These are phyloP conservation scores for Tarsius wallacei DNA, from an alignment of 2,797 vertebrate genomes.

Conservation along the genomic window DNA sequence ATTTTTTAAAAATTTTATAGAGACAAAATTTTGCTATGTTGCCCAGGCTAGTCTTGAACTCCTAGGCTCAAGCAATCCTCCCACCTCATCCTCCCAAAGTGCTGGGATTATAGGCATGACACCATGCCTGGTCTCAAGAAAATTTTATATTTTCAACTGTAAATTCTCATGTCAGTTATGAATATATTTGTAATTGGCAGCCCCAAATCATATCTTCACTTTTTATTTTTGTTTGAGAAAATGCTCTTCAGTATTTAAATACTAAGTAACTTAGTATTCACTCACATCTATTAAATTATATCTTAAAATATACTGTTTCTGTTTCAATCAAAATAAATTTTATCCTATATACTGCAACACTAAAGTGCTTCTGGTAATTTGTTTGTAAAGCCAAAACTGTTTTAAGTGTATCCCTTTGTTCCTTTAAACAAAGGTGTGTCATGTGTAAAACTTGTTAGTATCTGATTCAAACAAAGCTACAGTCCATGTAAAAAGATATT, in stretches of 20 bases:
- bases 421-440: background rate
- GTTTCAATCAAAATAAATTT: conserved; percentile 35
- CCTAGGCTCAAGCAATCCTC: too few relatives aligned
- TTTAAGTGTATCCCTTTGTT: background rate
- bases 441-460: conserved; percentile 2
- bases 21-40: too few relatives aligned
- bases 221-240: conserved; percentile 49
- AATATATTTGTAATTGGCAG: background rate
- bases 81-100: too few relatives aligned
- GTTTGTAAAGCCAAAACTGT: background rate
- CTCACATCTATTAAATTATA: background rate
- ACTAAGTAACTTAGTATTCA: background rate
- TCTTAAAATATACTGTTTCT: background rate
- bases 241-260: background rate
- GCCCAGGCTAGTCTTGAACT: too few relatives aligned
- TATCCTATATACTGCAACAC: background rate
- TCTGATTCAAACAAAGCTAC: background rate
- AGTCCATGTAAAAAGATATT: background rate
- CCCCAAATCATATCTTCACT: background rate
- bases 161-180: background rate
- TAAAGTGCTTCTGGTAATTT: background rate
- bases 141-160: conserved; percentile 14
- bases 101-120: too few relatives aligned
- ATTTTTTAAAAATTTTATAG: too few relatives aligned
- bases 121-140: background rate